Base-by-base conservation (phyloP, 2,113 vertebrate species). In the Takifugu bimaculatus region DNA sequence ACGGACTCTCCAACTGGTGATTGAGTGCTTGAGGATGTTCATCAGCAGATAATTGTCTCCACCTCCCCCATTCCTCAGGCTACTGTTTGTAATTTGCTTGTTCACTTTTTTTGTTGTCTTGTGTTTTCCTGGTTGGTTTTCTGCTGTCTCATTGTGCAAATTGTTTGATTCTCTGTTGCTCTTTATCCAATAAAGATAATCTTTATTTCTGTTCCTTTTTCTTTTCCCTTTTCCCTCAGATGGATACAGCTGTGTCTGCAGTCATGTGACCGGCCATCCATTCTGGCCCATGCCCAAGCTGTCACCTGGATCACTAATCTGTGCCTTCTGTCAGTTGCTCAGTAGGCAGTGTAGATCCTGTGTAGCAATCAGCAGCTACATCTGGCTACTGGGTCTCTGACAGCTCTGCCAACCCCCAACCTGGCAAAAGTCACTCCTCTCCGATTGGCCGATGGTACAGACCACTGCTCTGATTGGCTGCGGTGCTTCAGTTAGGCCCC, bases 341-440 rank as follows among this genome's bases (percentile, higher is more conserved):
- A 99, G 96, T 99, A 98, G 93, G 94, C 95, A 97, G 96, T 98
- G 96, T 98, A 98, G 96, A 98, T 98, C 93, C 96, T 99, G 97
- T 98, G 77, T 92, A 84, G 78, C 82, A 90, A 91, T 96, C 96
- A 98, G 97, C 90, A 99, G 96, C 96, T 99, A 99, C 96, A 99
- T 99, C 96, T 98, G 96, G 95, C 96, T 99, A 99, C 96, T 99
- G 96, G 96, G 96, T 99, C 96, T 99, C 96, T 88, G 92, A 92
- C 91, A 89, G 88, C 91, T 92, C 90, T 84, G 89, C 86, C 13
- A 79, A 66, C 70, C 92, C 89, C 89, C 91, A 80, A 3, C 80
- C 77, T 63, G 50, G 81, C 70, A 74, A 44, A 74, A 82, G 50
- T 48, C 26, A 1, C 27, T 54, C 56, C 76, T 66, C 62, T 70